Base-by-base conservation (phyloP, 2,113 vertebrate genomes). In the Arothron firmamentum region DNA sequence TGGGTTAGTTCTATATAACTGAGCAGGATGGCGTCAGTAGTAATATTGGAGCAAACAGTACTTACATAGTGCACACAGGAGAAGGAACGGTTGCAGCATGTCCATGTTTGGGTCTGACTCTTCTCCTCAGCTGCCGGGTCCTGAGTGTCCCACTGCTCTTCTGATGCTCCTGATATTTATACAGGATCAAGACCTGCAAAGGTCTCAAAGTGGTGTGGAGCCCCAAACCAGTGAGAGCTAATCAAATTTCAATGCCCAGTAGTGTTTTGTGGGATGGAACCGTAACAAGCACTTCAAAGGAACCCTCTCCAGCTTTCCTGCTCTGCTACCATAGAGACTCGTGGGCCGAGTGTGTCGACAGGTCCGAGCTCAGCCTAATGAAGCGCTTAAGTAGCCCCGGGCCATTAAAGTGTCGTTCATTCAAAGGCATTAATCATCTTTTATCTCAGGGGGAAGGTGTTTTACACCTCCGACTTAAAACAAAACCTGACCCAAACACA, bases 231-330 rank as follows among this genome's bases (percentile, higher is more conserved):
- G 77, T 52, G 57, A 68, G 78, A 78, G 75, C 74, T 88, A 88
- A 90, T 91, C 87, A 86, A 78, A 92, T 92, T 89, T 88, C 84
- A 85, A 90, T 88, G 76, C 59, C 71, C 62, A 86, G 77, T 70
- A 85, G 77, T 70, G 74, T 62, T 65, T 76, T 56, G 54, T 56
- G 51, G 62, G 42, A 56, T 59, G 15, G 58, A 59, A 34, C 71
- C 78, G 65, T 63, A 80, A 20, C 69, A 81, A 75, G 74, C 54
- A 57, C 87, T 88, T 90, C 87, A 90, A 91, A 91, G 87, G 74
- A 59, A 56, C 45, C n/a, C 62, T 65, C 71, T 28, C 3, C 55
- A 52, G 67, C 75, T 69, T 58, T 51, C 72, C 62, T 75, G 74
- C 62, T 74, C 64, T 72, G 62, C 67, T 55, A 52, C 19, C 64